Evolutionary conservation across 2,888 invertebrate species (phyloP).

Genomic region (Protophormia terraenovae): DNA sequence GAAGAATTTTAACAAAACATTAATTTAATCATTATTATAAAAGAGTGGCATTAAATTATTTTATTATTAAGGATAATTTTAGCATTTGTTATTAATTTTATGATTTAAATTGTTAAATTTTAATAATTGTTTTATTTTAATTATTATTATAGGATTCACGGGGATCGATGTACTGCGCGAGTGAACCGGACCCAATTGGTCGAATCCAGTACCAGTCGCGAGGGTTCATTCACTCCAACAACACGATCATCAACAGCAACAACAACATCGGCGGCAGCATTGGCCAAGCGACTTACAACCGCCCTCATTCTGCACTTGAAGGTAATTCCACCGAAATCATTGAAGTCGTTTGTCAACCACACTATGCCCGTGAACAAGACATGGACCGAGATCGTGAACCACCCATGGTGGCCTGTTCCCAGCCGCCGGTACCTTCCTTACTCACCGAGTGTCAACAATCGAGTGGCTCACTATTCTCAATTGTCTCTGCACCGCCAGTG

Average conservation of each 20-base stretch:
- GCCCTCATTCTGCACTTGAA: constrained; percentile 65
- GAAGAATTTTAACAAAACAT: background rate
- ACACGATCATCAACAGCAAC: no score
- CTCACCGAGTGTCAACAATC: constrained; percentile 76
- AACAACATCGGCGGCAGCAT: constrained; percentile 40
- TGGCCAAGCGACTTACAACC: constrained; percentile 61
- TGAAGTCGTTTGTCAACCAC: constrained; percentile 64
- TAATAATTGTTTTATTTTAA: background rate
- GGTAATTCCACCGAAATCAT: constrained; percentile 69
- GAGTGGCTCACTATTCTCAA: constrained; percentile 85
- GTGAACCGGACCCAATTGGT: constrained; percentile 82
- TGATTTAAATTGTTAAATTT: background rate
- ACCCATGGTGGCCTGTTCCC: constrained; percentile 74
- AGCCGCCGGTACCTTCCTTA: constrained; percentile 73
- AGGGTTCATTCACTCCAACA: constrained; percentile 79
- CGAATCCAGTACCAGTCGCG: constrained; percentile 81
- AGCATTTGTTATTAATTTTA: background rate
- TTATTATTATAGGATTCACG: constrained; percentile 79
- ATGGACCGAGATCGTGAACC: constrained; percentile 55
- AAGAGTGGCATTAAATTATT: background rate
- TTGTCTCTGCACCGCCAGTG: constrained; percentile 86
- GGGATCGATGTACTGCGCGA: constrained; percentile 81
- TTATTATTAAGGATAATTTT: background rate
- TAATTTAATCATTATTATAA: background rate
- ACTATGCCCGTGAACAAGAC: constrained; percentile 53